A percentile compares a stretch with the other conserved stretches of the same genome.
Evolutionary conservation across 2,113 vertebrate genomes (phyloP).

Genomic region (Xyrauchen texanus): DNA sequence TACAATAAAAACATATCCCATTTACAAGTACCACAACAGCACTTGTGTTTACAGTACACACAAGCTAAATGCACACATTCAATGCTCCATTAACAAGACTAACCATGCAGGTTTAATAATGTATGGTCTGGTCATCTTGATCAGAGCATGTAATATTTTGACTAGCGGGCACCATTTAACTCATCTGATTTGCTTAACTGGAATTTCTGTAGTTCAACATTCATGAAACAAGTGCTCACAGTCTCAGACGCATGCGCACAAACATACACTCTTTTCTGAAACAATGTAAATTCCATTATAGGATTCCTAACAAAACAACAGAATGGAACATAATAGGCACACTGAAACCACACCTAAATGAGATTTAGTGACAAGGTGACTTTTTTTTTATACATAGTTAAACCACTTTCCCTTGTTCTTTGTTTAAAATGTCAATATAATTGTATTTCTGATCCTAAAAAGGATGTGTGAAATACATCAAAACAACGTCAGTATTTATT

Average conservation of each 20-base stretch:
- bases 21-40: background rate
- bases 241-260: background rate
- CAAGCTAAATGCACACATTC: background rate
- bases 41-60: background rate
- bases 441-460: conserved; percentile 5
- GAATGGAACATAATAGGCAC: background rate
- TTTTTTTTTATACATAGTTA: background rate
- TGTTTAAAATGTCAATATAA: conserved; percentile 6
- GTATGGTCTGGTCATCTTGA: too few species aligned
- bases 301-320: background rate
- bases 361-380: background rate
- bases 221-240: conserved; percentile 25
- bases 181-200: background rate
- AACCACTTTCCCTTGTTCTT: background rate
- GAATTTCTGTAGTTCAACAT: background rate
- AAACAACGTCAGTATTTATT: background rate
- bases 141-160: conserved; percentile 6
- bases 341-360: background rate
- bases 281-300: background rate
- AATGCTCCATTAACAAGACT: background rate
- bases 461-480: background rate
- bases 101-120: background rate
- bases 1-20: background rate
- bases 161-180: background rate
- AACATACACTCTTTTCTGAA: background rate